These are phyloP conservation scores for Limnephilus rhombicus DNA, from an alignment of 2,888 invertebrate genomes.

Conservation along the genomic window DNA sequence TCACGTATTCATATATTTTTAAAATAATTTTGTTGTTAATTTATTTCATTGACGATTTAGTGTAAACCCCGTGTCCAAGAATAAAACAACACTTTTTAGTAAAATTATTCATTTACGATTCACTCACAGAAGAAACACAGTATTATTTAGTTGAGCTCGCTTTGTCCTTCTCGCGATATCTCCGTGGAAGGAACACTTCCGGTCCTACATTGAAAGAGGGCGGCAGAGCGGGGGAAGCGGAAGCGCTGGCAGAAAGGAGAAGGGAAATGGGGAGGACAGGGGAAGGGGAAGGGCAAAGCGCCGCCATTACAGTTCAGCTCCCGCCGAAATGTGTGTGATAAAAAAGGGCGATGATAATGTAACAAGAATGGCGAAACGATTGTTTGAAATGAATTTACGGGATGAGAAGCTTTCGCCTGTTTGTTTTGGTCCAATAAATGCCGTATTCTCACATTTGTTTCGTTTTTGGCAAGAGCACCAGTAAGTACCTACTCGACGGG, in stretches of 20 bases:
- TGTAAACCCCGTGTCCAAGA: not conserved
- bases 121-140: not conserved
- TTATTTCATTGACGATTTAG: not conserved
- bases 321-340: constrained; percentile 21
- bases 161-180: constrained; percentile 1
- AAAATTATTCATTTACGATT: not conserved
- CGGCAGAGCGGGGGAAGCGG: constrained; percentile 10
- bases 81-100: not conserved
- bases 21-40: not conserved
- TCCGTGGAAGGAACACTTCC: constrained; percentile 24
- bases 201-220: constrained; percentile 29
- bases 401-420: not conserved
- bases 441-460: not conserved
- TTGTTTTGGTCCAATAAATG: constrained; percentile 1
- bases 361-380: constrained; percentile 2
- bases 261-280: not conserved
- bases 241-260: not conserved
- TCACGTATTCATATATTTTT: too few relatives aligned
- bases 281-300: not conserved
- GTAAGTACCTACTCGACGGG: not conserved
- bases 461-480: not conserved
- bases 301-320: constrained; percentile 31
- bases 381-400: constrained; percentile 7
- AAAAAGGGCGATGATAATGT: constrained; percentile 22
- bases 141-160: constrained; percentile 13